A percentile compares a stretch with the other conserved stretches of the same genome.
These are phyloP conservation scores for Aricia agestis DNA, from an alignment of 1,140 invertebrate species.

Conservation along the genomic window DNA sequence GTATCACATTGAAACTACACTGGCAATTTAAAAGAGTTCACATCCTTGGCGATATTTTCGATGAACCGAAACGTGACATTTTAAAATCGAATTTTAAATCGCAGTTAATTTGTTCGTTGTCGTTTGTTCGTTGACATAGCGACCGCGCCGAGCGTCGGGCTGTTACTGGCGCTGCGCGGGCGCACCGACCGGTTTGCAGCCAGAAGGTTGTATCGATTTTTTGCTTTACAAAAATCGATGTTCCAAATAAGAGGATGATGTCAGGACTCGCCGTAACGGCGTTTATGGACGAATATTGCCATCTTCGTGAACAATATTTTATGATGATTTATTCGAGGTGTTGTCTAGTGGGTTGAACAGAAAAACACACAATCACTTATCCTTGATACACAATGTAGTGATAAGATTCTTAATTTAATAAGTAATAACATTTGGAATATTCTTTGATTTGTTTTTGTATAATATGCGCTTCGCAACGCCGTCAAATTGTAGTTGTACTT, in stretches of 20 bases:
- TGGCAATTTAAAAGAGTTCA: slow-evolving; percentile 46
- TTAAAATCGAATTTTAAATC: slow-evolving; percentile 24
- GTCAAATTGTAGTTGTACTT: too few species aligned
- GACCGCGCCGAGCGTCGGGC: slow-evolving; percentile 52
- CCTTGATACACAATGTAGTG: background rate
- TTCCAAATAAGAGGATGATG: slow-evolving; percentile 39
- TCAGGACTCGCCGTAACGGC: slow-evolving; percentile 55
- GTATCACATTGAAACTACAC: slow-evolving; percentile 48
- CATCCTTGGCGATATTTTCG: slow-evolving; percentile 55
- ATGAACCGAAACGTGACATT: slow-evolving; percentile 31
- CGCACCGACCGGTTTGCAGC: slow-evolving; percentile 38
- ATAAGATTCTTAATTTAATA: background rate
- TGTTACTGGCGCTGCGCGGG: slow-evolving; percentile 41
- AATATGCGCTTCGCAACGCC: too few species aligned
- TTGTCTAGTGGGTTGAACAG: background rate
- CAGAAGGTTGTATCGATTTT: slow-evolving; percentile 46
- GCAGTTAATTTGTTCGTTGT: slow-evolving; percentile 46
- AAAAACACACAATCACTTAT: slow-evolving; percentile 13
- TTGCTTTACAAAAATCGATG: slow-evolving; percentile 34
- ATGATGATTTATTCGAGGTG: background rate
- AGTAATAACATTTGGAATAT: background rate
- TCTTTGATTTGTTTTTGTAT: too few species aligned
- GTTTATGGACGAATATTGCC: slow-evolving; percentile 23
- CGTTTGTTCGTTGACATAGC: slow-evolving; percentile 51
- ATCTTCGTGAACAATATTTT: background rate